Percentiles rank a stretch among this genome's conserved stretches.
These are phyloP conservation scores for Antedon mediterranea DNA, from an alignment of 53 echinoderm and acorn worm species.

Conservation along the genomic window DNA sequence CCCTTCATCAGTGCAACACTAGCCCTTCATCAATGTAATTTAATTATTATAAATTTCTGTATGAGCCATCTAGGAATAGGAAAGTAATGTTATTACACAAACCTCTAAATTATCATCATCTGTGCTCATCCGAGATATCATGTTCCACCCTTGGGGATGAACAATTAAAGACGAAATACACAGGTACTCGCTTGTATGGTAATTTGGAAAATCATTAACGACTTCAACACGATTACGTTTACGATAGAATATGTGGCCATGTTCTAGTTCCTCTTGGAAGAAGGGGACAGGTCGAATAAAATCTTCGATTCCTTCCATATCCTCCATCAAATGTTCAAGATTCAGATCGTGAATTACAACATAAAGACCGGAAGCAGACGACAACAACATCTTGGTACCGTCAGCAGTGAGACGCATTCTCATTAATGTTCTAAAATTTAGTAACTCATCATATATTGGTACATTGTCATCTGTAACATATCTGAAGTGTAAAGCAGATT, in stretches of 20 bases:
- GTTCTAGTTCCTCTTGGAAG: constrained; percentile 12
- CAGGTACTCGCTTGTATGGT: constrained; percentile 18
- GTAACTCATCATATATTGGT: constrained; percentile 44
- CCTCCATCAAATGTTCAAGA: constrained; percentile 50
- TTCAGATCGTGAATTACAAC: constrained; percentile 86
- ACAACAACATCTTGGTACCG: constrained; percentile 75
- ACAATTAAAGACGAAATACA: constrained; percentile 85
- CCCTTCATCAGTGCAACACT: too few relatives aligned
- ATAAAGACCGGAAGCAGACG: constrained; percentile 64
- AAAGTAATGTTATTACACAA: not conserved
- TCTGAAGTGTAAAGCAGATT: not conserved
- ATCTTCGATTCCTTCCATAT: constrained; percentile 18
- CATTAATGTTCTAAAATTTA: constrained; percentile 72
- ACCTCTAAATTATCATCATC: constrained; percentile 83
- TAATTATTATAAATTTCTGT: too few relatives aligned
- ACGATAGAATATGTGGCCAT: constrained; percentile 37
- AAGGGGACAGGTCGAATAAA: not conserved
- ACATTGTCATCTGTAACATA: constrained; percentile 28
- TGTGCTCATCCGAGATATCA: constrained; percentile 81
- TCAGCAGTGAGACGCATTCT: constrained; percentile 78
- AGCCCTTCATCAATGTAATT: too few relatives aligned
- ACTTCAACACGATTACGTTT: constrained; percentile 65
- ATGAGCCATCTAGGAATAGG: too few relatives aligned
- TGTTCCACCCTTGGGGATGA: constrained; percentile 94
- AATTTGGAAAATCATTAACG: constrained; percentile 60